Conservation (phyloP, 2,113 vertebrate species). For the Condylura cristata region DNA sequence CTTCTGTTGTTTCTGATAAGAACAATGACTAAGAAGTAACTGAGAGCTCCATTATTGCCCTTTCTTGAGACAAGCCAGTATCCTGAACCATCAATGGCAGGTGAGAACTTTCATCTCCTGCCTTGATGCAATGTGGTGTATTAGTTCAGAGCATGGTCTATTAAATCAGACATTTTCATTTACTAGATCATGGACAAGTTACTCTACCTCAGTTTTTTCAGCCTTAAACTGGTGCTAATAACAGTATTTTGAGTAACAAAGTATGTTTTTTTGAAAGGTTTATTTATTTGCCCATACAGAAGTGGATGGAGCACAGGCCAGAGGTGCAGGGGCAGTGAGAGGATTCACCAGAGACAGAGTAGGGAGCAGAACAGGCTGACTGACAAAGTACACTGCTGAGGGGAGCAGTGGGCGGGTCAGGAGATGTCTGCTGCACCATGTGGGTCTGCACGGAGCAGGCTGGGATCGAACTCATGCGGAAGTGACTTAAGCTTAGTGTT, state of each 20-base stretch:
- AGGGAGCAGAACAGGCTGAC: too few species aligned
- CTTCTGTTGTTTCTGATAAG: neutral
- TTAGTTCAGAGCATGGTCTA: neutral
- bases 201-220: neutral
- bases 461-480: too few species aligned
- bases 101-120: neutral
- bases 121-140: neutral
- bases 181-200: neutral
- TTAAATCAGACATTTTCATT: neutral
- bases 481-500: too few species aligned
- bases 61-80: neutral
- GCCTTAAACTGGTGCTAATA: slow-evolving; percentile 3
- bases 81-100: neutral
- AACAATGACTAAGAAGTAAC: neutral
- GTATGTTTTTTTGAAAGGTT: too few species aligned
- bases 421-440: too few species aligned
- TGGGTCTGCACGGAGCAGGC: too few species aligned
- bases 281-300: too few species aligned
- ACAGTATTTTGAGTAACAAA: neutral
- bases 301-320: too few species aligned
- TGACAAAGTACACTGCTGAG: too few species aligned
- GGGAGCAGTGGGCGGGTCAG: too few species aligned
- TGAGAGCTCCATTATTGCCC: neutral
- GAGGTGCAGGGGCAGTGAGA: too few species aligned
- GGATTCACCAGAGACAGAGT: too few species aligned